Base-by-base conservation (phyloP, 53 echinoderm and acorn worm species). In the Antedon mediterranea region DNA sequence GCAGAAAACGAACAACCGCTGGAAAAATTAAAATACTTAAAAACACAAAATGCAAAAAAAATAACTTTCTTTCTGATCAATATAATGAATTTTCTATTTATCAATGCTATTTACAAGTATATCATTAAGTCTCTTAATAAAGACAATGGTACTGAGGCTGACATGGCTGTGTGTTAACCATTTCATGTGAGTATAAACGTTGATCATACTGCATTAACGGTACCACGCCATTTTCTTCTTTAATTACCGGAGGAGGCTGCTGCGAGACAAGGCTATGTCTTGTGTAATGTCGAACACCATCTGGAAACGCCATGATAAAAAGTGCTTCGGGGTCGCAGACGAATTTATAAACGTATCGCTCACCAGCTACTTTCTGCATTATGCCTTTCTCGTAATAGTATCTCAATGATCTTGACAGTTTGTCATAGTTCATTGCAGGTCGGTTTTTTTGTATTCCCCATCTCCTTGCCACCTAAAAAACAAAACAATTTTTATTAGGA, bases 311-410 rank as follows among this genome's bases (percentile, higher is more conserved):
- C 87, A 97, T 92, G 87, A 91, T 97, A 80, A 97, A 97, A 3
- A 97, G 86, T 4, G 97, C 97, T 80, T 97, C 97, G 0, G 97
- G 97, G 81, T 97, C 97, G 77, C 97, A 97, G 74, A 97, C 97
- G 70, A 97, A 97, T 83, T 97, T 97, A 92, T 97, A 97, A 83
- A 97, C 97, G 75, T 97, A 97, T 34, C 97, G 91, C 79, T 97
- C 97, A 0, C 97, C 97, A 20, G 97, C 97, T 6, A 97, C 97
- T 79, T 97, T 97, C 97, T 97, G 97, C 97, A 97, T 97, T 84
- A 97, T 97, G 32, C 97, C 97, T 73, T 97, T 97, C 83, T 97
- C 97, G 74, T 97, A 92, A 78, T 97, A 97, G 86, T 97, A 92
- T 26, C 97, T 86, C 76, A 97, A 77, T 3, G 97, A 97, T 43